Evolutionary conservation across 2,113 vertebrate species (phyloP).

Genomic region (Saccopteryx bilineata): DNA sequence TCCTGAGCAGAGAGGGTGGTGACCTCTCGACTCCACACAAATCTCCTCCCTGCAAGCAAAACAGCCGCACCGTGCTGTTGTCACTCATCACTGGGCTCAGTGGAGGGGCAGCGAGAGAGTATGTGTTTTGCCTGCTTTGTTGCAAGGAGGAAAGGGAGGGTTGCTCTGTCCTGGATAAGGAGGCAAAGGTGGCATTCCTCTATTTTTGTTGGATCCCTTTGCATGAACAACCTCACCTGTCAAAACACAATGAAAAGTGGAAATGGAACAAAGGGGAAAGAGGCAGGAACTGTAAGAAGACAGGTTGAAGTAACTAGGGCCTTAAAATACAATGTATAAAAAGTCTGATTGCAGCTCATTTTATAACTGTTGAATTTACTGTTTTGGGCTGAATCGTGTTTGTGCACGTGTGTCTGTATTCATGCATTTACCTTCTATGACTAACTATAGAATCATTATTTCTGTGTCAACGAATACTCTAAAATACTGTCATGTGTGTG

Average conservation of each 20-base stretch:
- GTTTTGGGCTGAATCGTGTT: background rate
- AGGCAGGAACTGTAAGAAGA: slow-evolving; percentile 26
- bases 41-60: slow-evolving; percentile 71
- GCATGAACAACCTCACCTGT: slow-evolving; percentile 73
- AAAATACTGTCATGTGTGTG: background rate
- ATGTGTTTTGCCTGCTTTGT: slow-evolving; percentile 60
- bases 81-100: background rate
- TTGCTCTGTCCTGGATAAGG: slow-evolving; percentile 34
- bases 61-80: background rate
- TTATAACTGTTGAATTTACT: background rate
- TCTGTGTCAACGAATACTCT: background rate
- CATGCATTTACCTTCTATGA: slow-evolving; percentile 40
- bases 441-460: background rate
- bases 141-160: slow-evolving; percentile 71
- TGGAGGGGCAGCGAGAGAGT: background rate
- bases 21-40: slow-evolving; percentile 40
- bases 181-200: slow-evolving; percentile 72
- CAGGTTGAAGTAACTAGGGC: background rate
- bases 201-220: slow-evolving; percentile 71
- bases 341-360: background rate
- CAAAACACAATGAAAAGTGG: slow-evolving; percentile 77
- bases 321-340: background rate
- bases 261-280: slow-evolving; percentile 61
- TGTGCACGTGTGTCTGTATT: background rate
- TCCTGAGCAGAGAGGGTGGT: slow-evolving; percentile 62